Percentiles rank a stretch among this genome's conserved stretches.
Conservation (phyloP, 2,888 invertebrate species). For the Hedya salicella region DNA sequence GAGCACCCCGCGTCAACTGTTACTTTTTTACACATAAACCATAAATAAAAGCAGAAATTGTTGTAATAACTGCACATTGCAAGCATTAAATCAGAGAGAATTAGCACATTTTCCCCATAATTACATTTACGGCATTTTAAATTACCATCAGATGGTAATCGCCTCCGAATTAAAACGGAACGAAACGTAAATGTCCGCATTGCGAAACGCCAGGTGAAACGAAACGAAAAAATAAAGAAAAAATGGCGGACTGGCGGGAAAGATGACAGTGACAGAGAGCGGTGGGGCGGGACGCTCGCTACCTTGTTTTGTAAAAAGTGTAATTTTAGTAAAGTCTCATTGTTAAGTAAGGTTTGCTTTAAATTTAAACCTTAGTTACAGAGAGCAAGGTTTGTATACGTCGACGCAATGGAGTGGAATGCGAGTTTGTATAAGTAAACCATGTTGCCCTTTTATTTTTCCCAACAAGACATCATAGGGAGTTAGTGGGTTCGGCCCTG, state of each 20-base stretch:
- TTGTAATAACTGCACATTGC: conserved; percentile 39
- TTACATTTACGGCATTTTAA: conserved; percentile 39
- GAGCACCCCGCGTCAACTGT: conserved; percentile 20
- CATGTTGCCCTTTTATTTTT: conserved; percentile 17
- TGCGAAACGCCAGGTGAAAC: conserved; percentile 44
- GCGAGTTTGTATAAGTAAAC: background rate
- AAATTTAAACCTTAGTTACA: background rate
- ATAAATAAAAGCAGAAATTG: conserved; percentile 29
- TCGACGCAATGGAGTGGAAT: background rate
- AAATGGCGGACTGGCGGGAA: conserved; percentile 32
- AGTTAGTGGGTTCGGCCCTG: conserved; percentile 29
- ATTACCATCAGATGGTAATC: conserved; percentile 42
- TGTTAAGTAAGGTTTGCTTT: background rate
- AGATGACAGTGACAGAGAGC: conserved; percentile 45
- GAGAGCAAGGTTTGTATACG: background rate
- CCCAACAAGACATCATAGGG: conserved; percentile 27
- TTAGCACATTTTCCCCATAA: conserved; percentile 42
- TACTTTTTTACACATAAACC: conserved; percentile 9
- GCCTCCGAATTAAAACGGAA: conserved; percentile 38
- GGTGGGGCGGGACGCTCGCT: conserved; percentile 19
- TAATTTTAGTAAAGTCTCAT: conserved; percentile 1
- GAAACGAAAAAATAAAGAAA: conserved; percentile 40
- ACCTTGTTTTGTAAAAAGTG: conserved; percentile 14
- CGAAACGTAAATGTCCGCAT: conserved; percentile 43
- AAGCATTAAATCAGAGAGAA: conserved; percentile 39